phyloP scores from a whole-genome alignment of 2,888 invertebrate species.

The Caenorhabditis sp. region DNA sequence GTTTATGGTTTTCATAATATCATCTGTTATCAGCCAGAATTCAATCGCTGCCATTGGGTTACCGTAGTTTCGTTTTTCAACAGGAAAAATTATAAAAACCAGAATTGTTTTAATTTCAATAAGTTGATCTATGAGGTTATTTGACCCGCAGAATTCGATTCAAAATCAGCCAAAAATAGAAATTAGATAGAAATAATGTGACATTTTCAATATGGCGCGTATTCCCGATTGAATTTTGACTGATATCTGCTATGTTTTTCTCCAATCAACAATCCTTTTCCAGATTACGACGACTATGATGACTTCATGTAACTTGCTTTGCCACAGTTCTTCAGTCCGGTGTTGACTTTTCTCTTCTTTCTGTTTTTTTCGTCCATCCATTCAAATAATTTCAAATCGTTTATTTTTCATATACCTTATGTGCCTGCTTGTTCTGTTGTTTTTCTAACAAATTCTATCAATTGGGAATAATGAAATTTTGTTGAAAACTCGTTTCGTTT shows the following conservation, averaged over 20 bases:
- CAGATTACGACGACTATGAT: conserved; percentile 43
- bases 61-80: too few relatives aligned
- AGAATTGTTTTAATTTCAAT: too few relatives aligned
- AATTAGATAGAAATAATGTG: too few relatives aligned
- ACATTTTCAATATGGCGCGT: too few relatives aligned
- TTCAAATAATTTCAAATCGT: background rate
- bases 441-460: background rate
- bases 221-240: too few relatives aligned
- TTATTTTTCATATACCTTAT: background rate
- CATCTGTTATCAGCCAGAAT: too few relatives aligned
- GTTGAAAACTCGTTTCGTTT: background rate
- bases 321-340: background rate
- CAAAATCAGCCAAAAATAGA: too few relatives aligned
- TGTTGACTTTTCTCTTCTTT: background rate
- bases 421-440: conserved; percentile 6
- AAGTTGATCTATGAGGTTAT: too few relatives aligned
- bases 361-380: background rate
- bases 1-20: too few relatives aligned
- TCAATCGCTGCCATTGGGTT: too few relatives aligned
- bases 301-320: conserved; percentile 14
- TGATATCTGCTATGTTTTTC: background rate
- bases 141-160: too few relatives aligned
- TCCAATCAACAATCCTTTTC: background rate
- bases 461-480: conserved; percentile 2
- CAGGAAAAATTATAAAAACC: too few relatives aligned